Evolutionary conservation across 2,888 invertebrate species (phyloP).

Genomic region (Agrochola lychnidis): DNA sequence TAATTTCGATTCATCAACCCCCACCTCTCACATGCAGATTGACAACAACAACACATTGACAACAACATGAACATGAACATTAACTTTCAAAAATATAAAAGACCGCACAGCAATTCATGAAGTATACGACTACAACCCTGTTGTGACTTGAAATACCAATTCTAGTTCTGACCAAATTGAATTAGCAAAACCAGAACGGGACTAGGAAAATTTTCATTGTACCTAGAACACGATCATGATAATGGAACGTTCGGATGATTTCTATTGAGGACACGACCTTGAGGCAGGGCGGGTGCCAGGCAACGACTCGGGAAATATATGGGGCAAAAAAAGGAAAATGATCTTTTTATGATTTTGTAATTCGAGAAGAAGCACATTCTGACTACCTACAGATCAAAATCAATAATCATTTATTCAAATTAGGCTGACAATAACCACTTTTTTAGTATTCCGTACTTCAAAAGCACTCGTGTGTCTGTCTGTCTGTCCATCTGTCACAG

Average conservation of each 20-base stretch:
- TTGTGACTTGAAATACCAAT: background rate
- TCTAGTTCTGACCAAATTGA: background rate
- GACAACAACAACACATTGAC: too few species aligned
- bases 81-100: background rate
- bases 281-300: background rate
- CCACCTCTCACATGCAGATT: too few species aligned
- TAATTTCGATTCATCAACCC: too few species aligned
- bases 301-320: background rate
- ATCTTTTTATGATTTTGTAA: background rate
- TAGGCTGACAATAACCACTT: background rate
- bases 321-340: fast-evolving
- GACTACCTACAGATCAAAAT: background rate
- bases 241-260: background rate
- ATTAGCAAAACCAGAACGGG: background rate
- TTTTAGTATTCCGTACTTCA: too few species aligned
- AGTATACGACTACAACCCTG: too few species aligned
- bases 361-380: background rate
- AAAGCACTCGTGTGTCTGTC: too few species aligned
- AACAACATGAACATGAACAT: too few species aligned
- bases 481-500: too few species aligned
- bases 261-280: constrained; percentile 8
- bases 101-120: background rate
- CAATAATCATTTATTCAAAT: background rate
- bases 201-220: background rate
- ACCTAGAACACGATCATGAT: background rate